A percentile compares a stretch with the other conserved stretches of the same genome.
phyloP scores from a whole-genome alignment of 2,888 invertebrate species.

The Spicauda simplicius region DNA sequence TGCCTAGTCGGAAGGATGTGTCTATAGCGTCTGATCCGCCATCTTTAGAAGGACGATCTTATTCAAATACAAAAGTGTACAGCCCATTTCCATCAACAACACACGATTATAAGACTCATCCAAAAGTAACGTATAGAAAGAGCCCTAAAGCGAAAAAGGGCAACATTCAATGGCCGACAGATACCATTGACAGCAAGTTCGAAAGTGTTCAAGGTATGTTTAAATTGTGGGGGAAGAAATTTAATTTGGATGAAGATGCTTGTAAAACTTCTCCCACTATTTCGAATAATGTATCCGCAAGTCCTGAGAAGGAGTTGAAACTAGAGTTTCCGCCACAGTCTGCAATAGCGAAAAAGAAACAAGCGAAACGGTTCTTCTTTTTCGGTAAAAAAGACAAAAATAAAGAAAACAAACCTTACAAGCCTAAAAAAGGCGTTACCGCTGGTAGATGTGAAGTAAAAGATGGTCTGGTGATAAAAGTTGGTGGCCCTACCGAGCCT shows the following conservation, averaged over 20 bases:
- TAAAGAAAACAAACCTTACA: slow-evolving; percentile 50
- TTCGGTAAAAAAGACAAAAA: slow-evolving; percentile 63
- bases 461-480: slow-evolving; percentile 62
- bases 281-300: slow-evolving; percentile 44
- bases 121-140: slow-evolving; percentile 42
- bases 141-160: slow-evolving; percentile 42
- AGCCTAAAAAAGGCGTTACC: slow-evolving; percentile 61
- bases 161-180: slow-evolving; percentile 47
- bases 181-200: slow-evolving; percentile 52
- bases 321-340: slow-evolving; percentile 36
- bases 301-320: slow-evolving; percentile 39
- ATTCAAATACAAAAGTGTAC: slow-evolving; percentile 56
- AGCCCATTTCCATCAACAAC: slow-evolving; percentile 46
- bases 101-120: slow-evolving; percentile 31
- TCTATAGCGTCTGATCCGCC: slow-evolving; percentile 70
- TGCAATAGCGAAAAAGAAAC: slow-evolving; percentile 47
- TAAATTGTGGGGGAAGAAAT: slow-evolving; percentile 70
- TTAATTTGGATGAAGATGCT: slow-evolving; percentile 61
- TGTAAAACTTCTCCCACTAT: slow-evolving; percentile 44
- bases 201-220: slow-evolving; percentile 70
- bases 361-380: slow-evolving; percentile 64
- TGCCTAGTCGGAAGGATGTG: slow-evolving; percentile 58
- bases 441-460: slow-evolving; percentile 68
- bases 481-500: slow-evolving; percentile 46
- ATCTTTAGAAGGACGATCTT: slow-evolving; percentile 64